Conservation (phyloP, 2,113 vertebrate genomes). For the Tylochromis polylepis region DNA sequence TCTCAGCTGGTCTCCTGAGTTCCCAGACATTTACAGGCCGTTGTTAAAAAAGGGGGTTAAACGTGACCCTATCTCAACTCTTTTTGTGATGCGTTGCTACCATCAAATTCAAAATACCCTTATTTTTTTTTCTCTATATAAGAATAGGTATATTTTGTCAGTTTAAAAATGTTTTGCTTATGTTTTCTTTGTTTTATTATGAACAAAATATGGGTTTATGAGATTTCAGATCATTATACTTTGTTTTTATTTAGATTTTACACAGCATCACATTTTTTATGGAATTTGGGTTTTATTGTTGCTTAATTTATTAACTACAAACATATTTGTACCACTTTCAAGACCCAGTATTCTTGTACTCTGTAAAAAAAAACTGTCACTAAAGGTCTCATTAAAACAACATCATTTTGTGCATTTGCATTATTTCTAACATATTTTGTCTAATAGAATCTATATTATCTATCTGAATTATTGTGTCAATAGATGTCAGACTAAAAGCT, state of each 20-base stretch:
- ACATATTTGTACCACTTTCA: neutral
- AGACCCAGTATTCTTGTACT: rapidly evolving
- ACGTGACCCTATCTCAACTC: neutral
- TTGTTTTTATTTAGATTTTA: neutral
- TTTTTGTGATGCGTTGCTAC: neutral
- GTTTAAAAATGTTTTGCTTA: neutral
- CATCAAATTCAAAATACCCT: neutral
- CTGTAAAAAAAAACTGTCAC: neutral
- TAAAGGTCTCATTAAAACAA: neutral
- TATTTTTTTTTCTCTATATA: no score
- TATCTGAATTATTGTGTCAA: neutral
- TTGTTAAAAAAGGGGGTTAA: neutral
- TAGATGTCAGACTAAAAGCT: neutral
- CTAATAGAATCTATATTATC: neutral
- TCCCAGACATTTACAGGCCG: neutral
- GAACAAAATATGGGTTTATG: neutral
- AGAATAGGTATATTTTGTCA: no score
- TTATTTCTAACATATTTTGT: rapidly evolving
- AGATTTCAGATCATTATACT: rapidly evolving
- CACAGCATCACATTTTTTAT: neutral
- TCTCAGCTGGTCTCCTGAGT: neutral
- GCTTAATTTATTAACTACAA: neutral
- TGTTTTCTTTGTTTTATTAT: neutral
- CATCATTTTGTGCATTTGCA: neutral
- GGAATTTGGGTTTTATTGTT: neutral